Conservation (phyloP, 1,140 invertebrate genomes). For the Drosophila micromelanica region DNA sequence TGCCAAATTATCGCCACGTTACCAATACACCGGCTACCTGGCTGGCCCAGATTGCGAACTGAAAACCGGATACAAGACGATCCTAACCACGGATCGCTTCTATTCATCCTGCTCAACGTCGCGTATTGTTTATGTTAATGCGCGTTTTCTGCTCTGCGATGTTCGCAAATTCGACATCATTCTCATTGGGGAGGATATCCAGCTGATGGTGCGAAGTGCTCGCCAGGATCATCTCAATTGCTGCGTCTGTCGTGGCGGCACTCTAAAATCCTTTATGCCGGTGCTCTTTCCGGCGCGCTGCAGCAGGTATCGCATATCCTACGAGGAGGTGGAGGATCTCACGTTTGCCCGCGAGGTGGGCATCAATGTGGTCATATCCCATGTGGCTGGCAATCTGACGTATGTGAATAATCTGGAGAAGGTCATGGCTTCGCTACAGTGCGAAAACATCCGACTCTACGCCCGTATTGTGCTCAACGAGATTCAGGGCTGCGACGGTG, state of each 20-base stretch:
- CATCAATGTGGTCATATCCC: conserved; percentile 67
- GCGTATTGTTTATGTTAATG: conserved; percentile 68
- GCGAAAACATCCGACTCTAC: conserved; percentile 60
- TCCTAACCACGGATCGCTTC: conserved; percentile 56
- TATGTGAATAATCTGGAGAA: conserved; percentile 63
- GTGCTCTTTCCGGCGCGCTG: conserved; percentile 69
- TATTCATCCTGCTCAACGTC: conserved; percentile 39
- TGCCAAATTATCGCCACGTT: conserved; percentile 65
- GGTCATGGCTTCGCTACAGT: conserved; percentile 48
- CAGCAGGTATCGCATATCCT: conserved; percentile 50
- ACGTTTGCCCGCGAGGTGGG: conserved; percentile 75
- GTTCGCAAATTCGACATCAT: conserved; percentile 62
- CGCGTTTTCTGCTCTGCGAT: conserved; percentile 58
- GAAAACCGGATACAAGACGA: conserved; percentile 26
- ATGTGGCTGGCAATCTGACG: conserved; percentile 50
- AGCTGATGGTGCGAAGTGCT: conserved; percentile 52
- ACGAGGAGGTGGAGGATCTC: conserved; percentile 77
- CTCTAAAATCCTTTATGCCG: conserved; percentile 57
- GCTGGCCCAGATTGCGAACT: background rate
- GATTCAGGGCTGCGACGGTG: conserved; percentile 56
- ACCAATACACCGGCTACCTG: conserved; percentile 68
- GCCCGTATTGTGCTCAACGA: conserved; percentile 69
- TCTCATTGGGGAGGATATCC: conserved; percentile 61
- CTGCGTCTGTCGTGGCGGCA: conserved; percentile 55
- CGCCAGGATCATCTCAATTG: conserved; percentile 45